Evolutionary conservation across 1,140 invertebrate species (phyloP).

Genomic region (Temnothorax nylanderi): DNA sequence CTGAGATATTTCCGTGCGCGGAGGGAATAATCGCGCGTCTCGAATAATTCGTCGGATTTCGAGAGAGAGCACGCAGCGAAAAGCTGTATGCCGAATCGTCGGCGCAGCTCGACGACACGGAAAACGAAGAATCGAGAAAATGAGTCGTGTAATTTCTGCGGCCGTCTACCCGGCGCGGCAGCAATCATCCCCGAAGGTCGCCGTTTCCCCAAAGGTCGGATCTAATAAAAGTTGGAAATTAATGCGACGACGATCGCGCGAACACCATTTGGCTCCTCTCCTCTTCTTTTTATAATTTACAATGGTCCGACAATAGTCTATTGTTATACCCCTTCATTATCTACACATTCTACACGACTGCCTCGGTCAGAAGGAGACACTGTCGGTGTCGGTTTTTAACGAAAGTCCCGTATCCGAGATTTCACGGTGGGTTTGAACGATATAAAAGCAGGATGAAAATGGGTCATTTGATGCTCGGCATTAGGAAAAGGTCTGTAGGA

Average conservation of each 20-base stretch:
- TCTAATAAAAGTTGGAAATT: conserved; percentile 18
- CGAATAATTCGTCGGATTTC: background rate
- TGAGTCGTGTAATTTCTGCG: background rate
- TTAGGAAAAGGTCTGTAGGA: background rate
- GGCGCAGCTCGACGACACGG: background rate
- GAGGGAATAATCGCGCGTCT: background rate
- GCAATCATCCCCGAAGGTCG: background rate
- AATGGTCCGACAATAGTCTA: background rate
- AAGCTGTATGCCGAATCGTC: background rate
- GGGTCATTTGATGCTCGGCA: background rate
- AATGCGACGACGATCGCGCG: no score
- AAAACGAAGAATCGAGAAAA: conserved; percentile 10
- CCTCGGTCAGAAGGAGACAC: background rate
- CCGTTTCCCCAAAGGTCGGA: background rate
- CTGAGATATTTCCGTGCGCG: background rate
- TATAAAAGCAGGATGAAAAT: conserved; percentile 1
- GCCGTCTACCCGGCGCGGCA: background rate
- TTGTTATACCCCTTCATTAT: conserved; percentile 15
- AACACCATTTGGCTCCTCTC: background rate
- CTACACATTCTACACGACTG: background rate
- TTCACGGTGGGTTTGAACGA: background rate
- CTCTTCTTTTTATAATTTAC: conserved; percentile 5
- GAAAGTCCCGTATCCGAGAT: background rate
- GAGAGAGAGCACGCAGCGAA: no score
- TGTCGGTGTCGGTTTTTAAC: background rate